phyloP scores from a whole-genome alignment of 2,113 vertebrate genomes.

The Argyrosomus japonicus region DNA sequence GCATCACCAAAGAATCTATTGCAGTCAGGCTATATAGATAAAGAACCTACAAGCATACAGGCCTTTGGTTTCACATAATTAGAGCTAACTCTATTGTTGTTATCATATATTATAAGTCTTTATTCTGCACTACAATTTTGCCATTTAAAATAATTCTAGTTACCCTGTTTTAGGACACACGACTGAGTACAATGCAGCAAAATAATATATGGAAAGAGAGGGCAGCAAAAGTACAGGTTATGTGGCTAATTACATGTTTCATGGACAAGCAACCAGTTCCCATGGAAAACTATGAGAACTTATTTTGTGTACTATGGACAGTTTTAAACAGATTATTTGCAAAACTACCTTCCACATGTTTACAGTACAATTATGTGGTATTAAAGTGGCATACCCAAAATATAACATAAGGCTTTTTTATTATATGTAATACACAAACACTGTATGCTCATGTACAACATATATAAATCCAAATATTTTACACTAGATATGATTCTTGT shows the following conservation, averaged over 20 bases:
- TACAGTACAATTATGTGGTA: slow-evolving; percentile 37
- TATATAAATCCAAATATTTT: neutral
- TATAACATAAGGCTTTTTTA: neutral
- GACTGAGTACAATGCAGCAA: neutral
- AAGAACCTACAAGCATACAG: neutral
- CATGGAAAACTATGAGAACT: slow-evolving; percentile 35
- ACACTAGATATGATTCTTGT: neutral
- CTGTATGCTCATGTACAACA: neutral
- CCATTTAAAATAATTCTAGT: neutral
- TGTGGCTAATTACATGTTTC: slow-evolving; percentile 42
- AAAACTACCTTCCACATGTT: slow-evolving; percentile 15
- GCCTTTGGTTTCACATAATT: neutral
- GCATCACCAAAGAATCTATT: slow-evolving; percentile 25
- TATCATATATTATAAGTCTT: neutral
- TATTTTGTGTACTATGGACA: slow-evolving; percentile 4
- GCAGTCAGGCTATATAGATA: neutral
- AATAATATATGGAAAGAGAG: neutral
- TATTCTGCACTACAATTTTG: neutral
- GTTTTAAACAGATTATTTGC: slow-evolving; percentile 22
- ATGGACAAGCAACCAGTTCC: slow-evolving; percentile 21
- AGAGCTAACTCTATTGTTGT: neutral
- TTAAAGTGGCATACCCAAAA: slow-evolving; percentile 16
- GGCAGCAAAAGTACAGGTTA: slow-evolving; percentile 16
- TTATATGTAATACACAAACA: neutral
- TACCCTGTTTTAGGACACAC: neutral